Percentiles rank a stretch among this genome's conserved stretches.
These are phyloP conservation scores for Sebastes iracundus DNA, from an alignment of 2,797 vertebrate species.

Conservation along the genomic window DNA sequence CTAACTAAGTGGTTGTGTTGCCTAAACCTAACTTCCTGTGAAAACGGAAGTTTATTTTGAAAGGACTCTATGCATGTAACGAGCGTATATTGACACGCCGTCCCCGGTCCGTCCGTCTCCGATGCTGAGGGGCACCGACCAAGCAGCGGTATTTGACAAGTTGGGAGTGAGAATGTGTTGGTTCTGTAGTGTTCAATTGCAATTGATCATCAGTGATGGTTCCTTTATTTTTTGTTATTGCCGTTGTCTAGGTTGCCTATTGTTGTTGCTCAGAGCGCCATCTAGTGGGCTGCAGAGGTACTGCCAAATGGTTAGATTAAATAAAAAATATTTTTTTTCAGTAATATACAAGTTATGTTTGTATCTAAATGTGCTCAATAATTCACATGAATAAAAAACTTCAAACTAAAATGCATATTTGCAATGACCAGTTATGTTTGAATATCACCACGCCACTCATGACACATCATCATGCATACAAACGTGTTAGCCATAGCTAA, in stretches of 20 bases:
- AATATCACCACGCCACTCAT: not conserved
- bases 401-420: not conserved
- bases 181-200: too few relatives aligned
- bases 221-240: not conserved
- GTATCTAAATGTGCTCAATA: not conserved
- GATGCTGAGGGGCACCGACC: too few relatives aligned
- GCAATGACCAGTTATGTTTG: not conserved
- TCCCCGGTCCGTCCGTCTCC: not conserved
- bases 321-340: not conserved
- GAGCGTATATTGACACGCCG: rapidly evolving
- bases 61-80: not conserved
- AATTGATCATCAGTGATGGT: too few relatives aligned
- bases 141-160: too few relatives aligned
- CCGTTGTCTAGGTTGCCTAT: not conserved
- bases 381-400: not conserved
- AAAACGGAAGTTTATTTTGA: too few relatives aligned
- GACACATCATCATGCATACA: not conserved
- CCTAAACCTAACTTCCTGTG: too few relatives aligned
- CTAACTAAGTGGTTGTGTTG: too few relatives aligned
- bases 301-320: not conserved
- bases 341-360: not conserved
- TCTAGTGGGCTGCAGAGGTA: not conserved
- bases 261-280: not conserved
- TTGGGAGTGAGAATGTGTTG: too few relatives aligned
- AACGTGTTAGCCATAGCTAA: not conserved